phyloP scores from a whole-genome alignment of 2,113 vertebrate genomes.

The Poicephalus gulielmi region DNA sequence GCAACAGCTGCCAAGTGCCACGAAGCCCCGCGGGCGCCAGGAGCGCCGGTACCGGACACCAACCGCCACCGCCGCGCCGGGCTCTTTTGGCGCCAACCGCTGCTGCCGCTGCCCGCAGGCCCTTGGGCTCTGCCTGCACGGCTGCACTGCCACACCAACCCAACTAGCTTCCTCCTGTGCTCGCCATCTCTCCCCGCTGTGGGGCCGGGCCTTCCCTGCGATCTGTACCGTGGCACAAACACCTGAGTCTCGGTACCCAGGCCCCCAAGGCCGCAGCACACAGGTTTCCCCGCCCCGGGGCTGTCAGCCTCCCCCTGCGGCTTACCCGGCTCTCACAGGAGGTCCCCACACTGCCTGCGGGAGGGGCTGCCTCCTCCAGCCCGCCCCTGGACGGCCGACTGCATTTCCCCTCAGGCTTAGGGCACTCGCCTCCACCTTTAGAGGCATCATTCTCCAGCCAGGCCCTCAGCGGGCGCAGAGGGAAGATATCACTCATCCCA shows the following conservation, averaged over 20 bases:
- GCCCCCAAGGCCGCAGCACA: accelerated
- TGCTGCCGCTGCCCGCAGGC: accelerated
- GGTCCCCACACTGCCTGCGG: not conserved
- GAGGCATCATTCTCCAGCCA: not conserved
- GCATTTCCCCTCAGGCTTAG: not conserved
- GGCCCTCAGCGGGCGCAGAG: accelerated
- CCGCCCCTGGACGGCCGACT: not conserved
- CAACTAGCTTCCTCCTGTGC: not conserved
- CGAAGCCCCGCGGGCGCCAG: not conserved
- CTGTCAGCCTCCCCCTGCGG: not conserved
- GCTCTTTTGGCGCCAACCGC: not conserved
- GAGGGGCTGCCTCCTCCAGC: not conserved
- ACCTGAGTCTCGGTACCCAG: accelerated
- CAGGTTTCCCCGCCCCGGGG: accelerated
- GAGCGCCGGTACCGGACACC: accelerated
- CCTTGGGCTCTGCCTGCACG: accelerated
- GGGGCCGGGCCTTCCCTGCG: accelerated
- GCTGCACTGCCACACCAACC: not conserved
- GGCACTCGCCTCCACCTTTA: accelerated
- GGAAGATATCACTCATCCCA: not conserved
- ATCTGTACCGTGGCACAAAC: not conserved
- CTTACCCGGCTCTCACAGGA: accelerated
- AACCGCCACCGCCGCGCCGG: accelerated
- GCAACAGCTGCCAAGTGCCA: not conserved
- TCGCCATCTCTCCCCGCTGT: accelerated